Base-by-base conservation (phyloP, 37 sponge, comb jelly and placozoan genomes). In the Spongia lamella region DNA sequence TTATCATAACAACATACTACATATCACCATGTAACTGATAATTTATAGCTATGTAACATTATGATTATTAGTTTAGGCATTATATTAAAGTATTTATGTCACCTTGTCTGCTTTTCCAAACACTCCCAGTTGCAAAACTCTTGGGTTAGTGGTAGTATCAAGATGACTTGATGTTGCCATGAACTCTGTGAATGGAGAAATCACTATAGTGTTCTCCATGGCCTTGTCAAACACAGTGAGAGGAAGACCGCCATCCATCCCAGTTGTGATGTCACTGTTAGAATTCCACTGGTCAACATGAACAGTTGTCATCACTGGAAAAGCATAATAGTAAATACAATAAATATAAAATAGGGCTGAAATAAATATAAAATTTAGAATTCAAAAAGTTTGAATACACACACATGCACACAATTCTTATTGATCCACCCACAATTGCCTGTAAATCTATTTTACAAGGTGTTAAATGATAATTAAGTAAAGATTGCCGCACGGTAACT, bases 151-250 rank as follows among this genome's bases (percentile, higher is more conserved):
- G 9, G 5, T 9, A 43, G 47, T 43, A 43, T 43, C 47, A 43
- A 43, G 47, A 43, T 43, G 47, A 43, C 47, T 43, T 13, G 65
- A 62, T 9, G 77, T 63, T 13, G 63, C 38, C 65, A 76, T 51
- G 64, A 76, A 76, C 21, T 30, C 49, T 7, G 26, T 63, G 3
- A 53, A 30, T 38, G 77, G 77, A 32, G 77, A 76, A 1, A n/a
- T n/a, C n/a, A n/a, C n/a, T n/a, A n/a, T n/a, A n/a, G n/a, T n/a
- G n/a, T n/a, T n/a, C n/a, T 75, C 25, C 38, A 75, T 34, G 27
- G 7, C 61, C 14, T 39, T 39, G 75, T 75, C 75, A 38, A 75
- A 75, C 21, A 75, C 29, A n/a, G 61, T 62, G 4, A 75, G 75
- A 0, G 75, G 75, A 0, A 60, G 13, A 21, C 75, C 75, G 26